These are phyloP conservation scores for Trichonephila clavata DNA, from an alignment of 1,140 invertebrate genomes.

Conservation along the genomic window DNA sequence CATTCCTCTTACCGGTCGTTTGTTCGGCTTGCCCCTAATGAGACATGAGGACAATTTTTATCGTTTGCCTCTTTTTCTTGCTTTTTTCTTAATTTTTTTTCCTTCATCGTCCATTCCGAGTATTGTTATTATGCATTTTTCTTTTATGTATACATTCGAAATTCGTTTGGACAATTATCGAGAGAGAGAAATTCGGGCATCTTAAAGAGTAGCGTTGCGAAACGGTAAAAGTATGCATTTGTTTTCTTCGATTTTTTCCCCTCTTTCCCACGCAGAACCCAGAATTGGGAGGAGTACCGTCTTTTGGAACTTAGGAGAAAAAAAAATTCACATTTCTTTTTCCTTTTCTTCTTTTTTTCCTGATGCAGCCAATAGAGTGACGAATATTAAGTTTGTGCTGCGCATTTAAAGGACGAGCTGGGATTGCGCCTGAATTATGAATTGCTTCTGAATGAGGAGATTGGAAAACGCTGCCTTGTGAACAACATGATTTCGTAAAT, in stretches of 20 bases:
- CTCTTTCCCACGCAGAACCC: not conserved
- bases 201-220: not conserved
- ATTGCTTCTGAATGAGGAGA: no score
- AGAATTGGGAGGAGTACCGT: not conserved
- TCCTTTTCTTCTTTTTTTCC: no score
- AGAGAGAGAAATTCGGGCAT: not conserved
- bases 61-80: constrained; percentile 5
- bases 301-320: no score
- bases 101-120: not conserved
- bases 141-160: not conserved
- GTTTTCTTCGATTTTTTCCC: no score
- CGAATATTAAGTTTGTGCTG: no score
- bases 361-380: no score
- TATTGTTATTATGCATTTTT: not conserved
- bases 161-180: not conserved
- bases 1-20: constrained; percentile 45
- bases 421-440: no score
- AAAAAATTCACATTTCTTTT: no score
- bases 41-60: constrained; percentile 53
- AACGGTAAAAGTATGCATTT: not conserved
- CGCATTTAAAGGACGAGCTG: no score
- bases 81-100: not conserved
- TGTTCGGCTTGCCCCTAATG: constrained; percentile 60
- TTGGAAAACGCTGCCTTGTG: no score
- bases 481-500: no score